Evolutionary conservation across 2,888 invertebrate species (phyloP).

Genomic region (Leptinotarsa peninsularis): DNA sequence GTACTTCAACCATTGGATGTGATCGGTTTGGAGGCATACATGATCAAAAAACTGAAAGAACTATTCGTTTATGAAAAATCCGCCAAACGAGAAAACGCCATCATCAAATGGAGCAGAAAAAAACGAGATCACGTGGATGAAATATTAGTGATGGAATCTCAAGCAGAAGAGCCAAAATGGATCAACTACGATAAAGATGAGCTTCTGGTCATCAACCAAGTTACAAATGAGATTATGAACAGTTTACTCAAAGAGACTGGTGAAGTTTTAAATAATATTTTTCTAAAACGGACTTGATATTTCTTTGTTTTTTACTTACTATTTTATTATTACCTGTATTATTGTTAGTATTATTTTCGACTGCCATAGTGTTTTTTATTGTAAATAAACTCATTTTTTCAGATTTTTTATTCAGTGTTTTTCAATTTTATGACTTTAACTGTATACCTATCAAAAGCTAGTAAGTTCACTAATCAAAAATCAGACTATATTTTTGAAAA

Average conservation of each 20-base stretch:
- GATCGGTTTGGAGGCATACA: conserved; percentile 67
- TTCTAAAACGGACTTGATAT: conserved; percentile 20
- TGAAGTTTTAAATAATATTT: conserved; percentile 47
- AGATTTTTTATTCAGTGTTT: conserved; percentile 5
- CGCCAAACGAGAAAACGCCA: conserved; percentile 69
- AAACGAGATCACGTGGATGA: conserved; percentile 79
- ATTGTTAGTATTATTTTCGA: conserved; percentile 27
- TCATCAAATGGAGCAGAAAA: conserved; percentile 74
- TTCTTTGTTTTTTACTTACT: conserved; percentile 21
- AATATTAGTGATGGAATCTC: conserved; percentile 76
- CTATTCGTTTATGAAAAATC: conserved; percentile 69
- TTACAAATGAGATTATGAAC: conserved; percentile 72
- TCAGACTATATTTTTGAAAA: too few species aligned
- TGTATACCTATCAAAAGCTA: too few species aligned
- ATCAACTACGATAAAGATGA: conserved; percentile 80
- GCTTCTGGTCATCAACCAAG: conserved; percentile 73
- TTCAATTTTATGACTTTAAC: neutral
- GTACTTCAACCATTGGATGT: conserved; percentile 67
- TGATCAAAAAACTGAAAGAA: conserved; percentile 68
- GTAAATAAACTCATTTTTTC: conserved; percentile 21
- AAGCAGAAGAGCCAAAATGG: conserved; percentile 80
- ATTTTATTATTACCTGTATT: conserved; percentile 20
- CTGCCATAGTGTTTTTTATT: conserved; percentile 28
- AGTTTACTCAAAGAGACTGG: conserved; percentile 68
- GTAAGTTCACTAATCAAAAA: too few species aligned